Conservation (phyloP, 2,113 vertebrate species). For the Mirounga angustirostris region DNA sequence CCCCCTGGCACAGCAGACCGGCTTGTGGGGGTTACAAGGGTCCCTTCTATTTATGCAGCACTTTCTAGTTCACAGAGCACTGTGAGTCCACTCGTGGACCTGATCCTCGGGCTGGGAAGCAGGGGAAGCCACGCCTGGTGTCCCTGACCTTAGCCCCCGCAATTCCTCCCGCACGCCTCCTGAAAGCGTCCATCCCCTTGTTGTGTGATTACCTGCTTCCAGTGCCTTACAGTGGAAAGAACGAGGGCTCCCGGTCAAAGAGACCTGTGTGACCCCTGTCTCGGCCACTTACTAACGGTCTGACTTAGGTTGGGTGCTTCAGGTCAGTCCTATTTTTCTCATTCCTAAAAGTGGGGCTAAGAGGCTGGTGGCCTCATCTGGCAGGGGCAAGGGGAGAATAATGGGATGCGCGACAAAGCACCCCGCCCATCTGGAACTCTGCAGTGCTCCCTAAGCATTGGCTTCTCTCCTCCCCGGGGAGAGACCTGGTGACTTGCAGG, state of each 20-base stretch:
- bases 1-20: neutral
- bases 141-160: rapidly evolving
- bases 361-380: too few species aligned
- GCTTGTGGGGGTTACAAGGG: neutral
- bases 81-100: neutral
- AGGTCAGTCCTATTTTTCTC: rapidly evolving
- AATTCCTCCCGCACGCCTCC: neutral
- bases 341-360: too few species aligned
- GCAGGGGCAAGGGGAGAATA: rapidly evolving
- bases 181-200: neutral
- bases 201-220: neutral
- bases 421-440: too few species aligned
- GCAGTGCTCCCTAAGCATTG: rapidly evolving
- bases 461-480: rapidly evolving
- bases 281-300: neutral
- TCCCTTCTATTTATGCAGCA: neutral
- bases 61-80: neutral
- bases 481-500: neutral
- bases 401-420: rapidly evolving
- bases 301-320: neutral
- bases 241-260: rapidly evolving
- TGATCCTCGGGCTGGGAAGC: neutral
- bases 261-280: neutral
- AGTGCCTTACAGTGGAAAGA: neutral
- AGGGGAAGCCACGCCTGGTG: rapidly evolving